These are phyloP conservation scores for Petrocephalus microphthalmus DNA, from an alignment of 2,113 vertebrate species.

Conservation along the genomic window DNA sequence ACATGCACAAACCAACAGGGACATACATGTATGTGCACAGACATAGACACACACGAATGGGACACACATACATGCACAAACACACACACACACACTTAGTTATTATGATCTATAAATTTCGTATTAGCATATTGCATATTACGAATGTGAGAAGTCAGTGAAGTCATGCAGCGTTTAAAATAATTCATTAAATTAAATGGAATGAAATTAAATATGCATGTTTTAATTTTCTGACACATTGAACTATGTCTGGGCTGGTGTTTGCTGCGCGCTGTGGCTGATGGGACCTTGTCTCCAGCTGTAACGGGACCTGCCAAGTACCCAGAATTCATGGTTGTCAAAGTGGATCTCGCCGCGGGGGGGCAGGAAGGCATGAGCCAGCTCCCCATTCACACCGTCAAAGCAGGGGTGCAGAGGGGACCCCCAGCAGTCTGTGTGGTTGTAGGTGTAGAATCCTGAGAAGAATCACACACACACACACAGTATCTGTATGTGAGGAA, in stretches of 20 bases:
- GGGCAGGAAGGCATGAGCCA: constrained; percentile 74
- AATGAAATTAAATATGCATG: background rate
- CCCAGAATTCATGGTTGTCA: constrained; percentile 77
- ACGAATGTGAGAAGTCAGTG: background rate
- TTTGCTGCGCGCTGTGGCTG: no score
- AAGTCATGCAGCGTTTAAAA: background rate
- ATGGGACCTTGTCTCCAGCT: constrained; percentile 74
- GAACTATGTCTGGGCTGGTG: background rate
- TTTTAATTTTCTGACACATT: background rate
- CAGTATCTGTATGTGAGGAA: background rate
- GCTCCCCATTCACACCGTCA: constrained; percentile 69
- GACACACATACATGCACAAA: no score
- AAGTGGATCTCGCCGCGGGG: constrained; percentile 74
- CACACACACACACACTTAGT: background rate
- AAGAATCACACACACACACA: background rate
- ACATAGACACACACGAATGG: background rate
- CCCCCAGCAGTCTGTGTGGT: constrained; percentile 72
- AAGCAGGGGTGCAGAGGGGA: constrained; percentile 73
- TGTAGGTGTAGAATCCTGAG: constrained; percentile 71
- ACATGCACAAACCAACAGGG: no score
- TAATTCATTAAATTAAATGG: background rate
- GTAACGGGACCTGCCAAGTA: constrained; percentile 71
- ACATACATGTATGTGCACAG: background rate
- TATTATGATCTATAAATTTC: background rate
- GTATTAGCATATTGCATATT: background rate